Evolutionary conservation across 2,888 invertebrate genomes (phyloP).

Genomic region (Xestia c-nigrum): DNA sequence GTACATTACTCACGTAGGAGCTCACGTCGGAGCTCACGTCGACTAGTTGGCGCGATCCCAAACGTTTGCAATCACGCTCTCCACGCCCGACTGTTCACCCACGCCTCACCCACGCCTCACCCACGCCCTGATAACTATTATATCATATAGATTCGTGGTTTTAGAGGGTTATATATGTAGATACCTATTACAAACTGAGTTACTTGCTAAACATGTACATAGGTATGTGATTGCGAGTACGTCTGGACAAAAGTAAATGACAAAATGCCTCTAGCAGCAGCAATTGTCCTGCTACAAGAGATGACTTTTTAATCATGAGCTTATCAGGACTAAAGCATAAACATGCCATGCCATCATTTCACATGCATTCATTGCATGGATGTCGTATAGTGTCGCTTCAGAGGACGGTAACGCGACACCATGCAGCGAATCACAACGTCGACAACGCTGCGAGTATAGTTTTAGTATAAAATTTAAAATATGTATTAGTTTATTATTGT

Average conservation of each 20-base stretch:
- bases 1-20: constrained; percentile 39
- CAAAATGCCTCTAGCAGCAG: neutral
- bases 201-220: neutral
- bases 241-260: neutral
- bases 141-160: constrained; percentile 5
- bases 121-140: constrained; percentile 39
- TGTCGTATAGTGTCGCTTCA: too few species aligned
- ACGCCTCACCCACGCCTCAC: constrained; percentile 54
- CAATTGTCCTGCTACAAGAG: neutral
- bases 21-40: constrained; percentile 24
- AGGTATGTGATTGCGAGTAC: too few species aligned
- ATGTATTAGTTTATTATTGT: too few species aligned
- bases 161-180: neutral
- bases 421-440: too few species aligned
- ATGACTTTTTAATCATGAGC: neutral
- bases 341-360: too few species aligned
- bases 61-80: constrained; percentile 63
- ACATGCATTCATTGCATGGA: too few species aligned
- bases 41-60: constrained; percentile 60
- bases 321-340: neutral
- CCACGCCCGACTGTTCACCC: constrained; percentile 50
- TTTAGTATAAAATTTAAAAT: too few species aligned
- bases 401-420: too few species aligned
- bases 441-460: too few species aligned
- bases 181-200: neutral